phyloP scores from a whole-genome alignment of 2,888 invertebrate genomes.

The Spodoptera exigua region DNA sequence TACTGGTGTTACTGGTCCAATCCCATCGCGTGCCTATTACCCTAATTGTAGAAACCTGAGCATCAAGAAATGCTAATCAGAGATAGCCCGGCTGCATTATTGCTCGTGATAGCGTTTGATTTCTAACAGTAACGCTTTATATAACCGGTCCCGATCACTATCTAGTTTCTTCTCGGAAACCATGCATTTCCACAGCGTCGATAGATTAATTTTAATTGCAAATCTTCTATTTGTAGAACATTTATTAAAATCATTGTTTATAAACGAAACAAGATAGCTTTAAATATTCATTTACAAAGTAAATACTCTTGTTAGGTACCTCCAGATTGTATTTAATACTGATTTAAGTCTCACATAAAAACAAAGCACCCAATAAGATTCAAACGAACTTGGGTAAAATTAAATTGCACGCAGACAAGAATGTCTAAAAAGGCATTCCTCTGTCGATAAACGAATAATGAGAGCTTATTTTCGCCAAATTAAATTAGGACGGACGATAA shows the following conservation, averaged over 20 bases:
- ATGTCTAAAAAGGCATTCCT: conserved; percentile 56
- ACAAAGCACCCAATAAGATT: conserved; percentile 45
- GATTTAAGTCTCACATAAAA: conserved; percentile 39
- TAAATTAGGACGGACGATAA: conserved; percentile 54
- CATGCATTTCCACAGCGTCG: conserved; percentile 15
- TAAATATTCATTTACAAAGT: conserved; percentile 4
- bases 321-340: conserved; percentile 22
- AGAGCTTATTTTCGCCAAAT: conserved; percentile 60
- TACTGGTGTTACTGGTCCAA: conserved; percentile 82
- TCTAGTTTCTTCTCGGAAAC: conserved; percentile 40
- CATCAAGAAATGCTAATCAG: conserved; percentile 83
- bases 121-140: conserved; percentile 41
- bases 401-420: conserved; percentile 55
- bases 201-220: conserved; percentile 33
- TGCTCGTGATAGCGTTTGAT: conserved; percentile 50
- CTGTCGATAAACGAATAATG: conserved; percentile 57
- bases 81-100: conserved; percentile 63
- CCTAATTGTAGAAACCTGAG: conserved; percentile 83
- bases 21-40: conserved; percentile 78
- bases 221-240: conserved; percentile 28
- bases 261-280: background rate
- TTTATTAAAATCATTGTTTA: conserved; percentile 23
- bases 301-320: conserved; percentile 7
- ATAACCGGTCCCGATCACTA: conserved; percentile 31
- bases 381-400: conserved; percentile 51